A percentile compares a stretch with the other conserved stretches of the same genome.
Evolutionary conservation across 2,113 vertebrate genomes (phyloP).

Genomic region (Menidia beryllina): DNA sequence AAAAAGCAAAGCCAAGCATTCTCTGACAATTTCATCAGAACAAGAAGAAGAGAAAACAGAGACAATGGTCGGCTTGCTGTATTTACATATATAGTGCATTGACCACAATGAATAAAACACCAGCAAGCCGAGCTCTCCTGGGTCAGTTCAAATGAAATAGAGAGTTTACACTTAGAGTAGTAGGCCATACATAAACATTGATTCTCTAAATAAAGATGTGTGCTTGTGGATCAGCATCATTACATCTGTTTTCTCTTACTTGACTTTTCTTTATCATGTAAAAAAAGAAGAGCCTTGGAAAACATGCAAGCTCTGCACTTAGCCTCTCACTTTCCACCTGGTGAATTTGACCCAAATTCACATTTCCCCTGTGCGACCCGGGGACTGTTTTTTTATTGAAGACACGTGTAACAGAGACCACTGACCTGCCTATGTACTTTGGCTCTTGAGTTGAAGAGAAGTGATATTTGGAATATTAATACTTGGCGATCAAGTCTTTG

Average conservation of each 20-base stretch:
- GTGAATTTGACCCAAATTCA: conserved; percentile 81
- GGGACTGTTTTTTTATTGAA: conserved; percentile 74
- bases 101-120: conserved; percentile 74
- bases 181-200: conserved; percentile 76
- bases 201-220: conserved; percentile 72
- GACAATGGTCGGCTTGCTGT: conserved; percentile 38
- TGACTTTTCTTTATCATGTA: conserved; percentile 75
- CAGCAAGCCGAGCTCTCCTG: conserved; percentile 42
- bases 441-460: conserved; percentile 55
- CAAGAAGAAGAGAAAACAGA: conserved; percentile 29
- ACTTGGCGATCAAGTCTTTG: conserved; percentile 60
- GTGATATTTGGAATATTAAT: conserved; percentile 67
- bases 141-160: conserved; percentile 70
- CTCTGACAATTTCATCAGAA: conserved; percentile 64
- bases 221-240: conserved; percentile 70
- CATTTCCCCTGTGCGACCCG: conserved; percentile 64
- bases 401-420: conserved; percentile 75
- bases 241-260: conserved; percentile 76
- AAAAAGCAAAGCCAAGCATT: conserved; percentile 62
- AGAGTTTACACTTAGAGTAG: conserved; percentile 66
- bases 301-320: conserved; percentile 71
- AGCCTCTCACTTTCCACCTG: conserved; percentile 81
- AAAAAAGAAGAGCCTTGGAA: conserved; percentile 74
- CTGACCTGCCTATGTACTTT: conserved; percentile 74
- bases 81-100: conserved; percentile 71